A percentile compares a stretch with the other conserved stretches of the same genome.
phyloP scores from a whole-genome alignment of 2,888 invertebrate genomes.

The Rhabditoides inermis region DNA sequence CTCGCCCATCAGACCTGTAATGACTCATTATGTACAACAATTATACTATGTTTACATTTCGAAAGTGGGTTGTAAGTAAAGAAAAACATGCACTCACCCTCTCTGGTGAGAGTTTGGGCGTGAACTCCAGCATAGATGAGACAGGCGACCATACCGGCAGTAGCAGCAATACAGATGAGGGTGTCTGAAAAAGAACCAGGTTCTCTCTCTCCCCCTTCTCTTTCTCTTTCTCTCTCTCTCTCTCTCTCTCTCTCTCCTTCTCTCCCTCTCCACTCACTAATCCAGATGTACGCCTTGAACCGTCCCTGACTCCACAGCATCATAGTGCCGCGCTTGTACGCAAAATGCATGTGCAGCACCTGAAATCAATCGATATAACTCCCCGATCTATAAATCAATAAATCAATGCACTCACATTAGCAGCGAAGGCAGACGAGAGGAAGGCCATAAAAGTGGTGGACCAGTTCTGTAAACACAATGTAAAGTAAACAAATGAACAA shows the following conservation, averaged over 20 bases:
- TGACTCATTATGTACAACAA: neutral
- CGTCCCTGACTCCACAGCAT: constrained; percentile 27
- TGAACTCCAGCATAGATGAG: constrained; percentile 36
- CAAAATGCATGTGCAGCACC: constrained; percentile 41
- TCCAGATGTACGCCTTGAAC: constrained; percentile 25
- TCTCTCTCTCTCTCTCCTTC: too few species aligned
- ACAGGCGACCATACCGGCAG: constrained; percentile 38
- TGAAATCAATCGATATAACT: too few species aligned
- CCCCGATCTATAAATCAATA: too few species aligned
- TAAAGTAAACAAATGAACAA: constrained; percentile 4
- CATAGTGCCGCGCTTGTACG: constrained; percentile 42
- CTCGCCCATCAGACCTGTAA: constrained; percentile 33
- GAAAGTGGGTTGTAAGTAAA: too few species aligned
- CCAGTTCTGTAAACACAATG: too few species aligned
- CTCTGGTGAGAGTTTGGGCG: constrained; percentile 30
- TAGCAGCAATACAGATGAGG: constrained; percentile 21
- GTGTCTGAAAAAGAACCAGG: constrained; percentile 15
- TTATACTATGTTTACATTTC: neutral
- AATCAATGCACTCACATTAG: too few species aligned
- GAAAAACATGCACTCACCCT: constrained; percentile 14
- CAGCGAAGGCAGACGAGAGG: constrained; percentile 38
- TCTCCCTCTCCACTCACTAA: too few species aligned
- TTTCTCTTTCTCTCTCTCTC: too few species aligned
- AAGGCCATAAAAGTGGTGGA: constrained; percentile 40
- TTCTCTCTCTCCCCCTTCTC: too few species aligned